These are phyloP conservation scores for Magallana angulata DNA, from an alignment of 1,140 invertebrate genomes.

Conservation along the genomic window DNA sequence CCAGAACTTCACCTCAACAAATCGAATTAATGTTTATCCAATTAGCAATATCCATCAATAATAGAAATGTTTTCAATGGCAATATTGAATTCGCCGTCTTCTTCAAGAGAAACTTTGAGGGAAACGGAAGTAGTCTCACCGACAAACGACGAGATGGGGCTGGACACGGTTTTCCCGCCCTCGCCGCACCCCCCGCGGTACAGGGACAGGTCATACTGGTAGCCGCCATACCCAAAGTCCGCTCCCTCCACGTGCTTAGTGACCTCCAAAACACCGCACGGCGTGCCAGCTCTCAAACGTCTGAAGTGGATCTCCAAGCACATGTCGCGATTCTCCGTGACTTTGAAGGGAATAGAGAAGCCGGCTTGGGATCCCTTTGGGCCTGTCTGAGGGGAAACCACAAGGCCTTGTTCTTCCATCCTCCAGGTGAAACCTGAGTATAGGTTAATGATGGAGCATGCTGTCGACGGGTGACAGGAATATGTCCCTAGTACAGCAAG, in stretches of 20 bases:
- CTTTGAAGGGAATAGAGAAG: neutral
- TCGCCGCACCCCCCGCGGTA: neutral
- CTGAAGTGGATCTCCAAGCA: neutral
- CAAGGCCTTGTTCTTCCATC: neutral
- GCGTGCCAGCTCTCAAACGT: neutral
- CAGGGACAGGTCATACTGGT: neutral
- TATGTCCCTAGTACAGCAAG: neutral
- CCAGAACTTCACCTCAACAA: too few relatives aligned
- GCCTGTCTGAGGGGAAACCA: neutral
- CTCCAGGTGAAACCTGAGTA: neutral
- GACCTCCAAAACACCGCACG: neutral
- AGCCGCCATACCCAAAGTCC: neutral
- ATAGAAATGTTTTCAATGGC: neutral
- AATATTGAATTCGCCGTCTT: neutral
- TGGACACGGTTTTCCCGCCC: neutral
- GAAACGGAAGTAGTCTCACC: neutral
- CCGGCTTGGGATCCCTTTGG: neutral
- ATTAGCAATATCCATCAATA: neutral
- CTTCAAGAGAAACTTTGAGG: neutral
- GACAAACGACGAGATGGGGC: neutral
- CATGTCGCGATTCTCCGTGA: slow-evolving; percentile 12
- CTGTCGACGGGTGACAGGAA: neutral
- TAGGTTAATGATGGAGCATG: neutral
- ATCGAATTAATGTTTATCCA: too few relatives aligned
- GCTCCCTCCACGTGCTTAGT: neutral